These are phyloP conservation scores for Apoderus coryli DNA, from an alignment of 2,888 invertebrate species.

Conservation along the genomic window DNA sequence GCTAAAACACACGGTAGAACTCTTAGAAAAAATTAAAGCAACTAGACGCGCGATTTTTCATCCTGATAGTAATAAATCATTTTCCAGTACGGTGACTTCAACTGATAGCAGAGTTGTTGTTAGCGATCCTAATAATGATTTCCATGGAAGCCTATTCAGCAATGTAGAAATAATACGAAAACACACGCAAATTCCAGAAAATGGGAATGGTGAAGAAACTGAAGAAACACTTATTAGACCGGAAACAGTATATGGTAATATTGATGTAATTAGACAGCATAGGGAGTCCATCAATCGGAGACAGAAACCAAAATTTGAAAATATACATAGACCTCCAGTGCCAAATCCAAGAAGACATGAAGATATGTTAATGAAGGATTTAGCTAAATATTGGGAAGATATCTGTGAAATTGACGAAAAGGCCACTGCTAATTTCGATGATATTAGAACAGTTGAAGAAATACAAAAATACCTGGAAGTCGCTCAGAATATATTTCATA, in stretches of 20 bases:
- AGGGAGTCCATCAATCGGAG: not conserved
- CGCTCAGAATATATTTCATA: slow-evolving; percentile 11
- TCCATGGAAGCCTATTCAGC: too few relatives aligned
- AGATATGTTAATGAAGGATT: slow-evolving; percentile 14
- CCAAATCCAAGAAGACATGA: slow-evolving; percentile 14
- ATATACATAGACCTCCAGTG: slow-evolving; percentile 8
- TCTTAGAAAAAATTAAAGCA: too few relatives aligned
- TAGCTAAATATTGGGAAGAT: slow-evolving; percentile 15
- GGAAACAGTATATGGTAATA: slow-evolving; percentile 10
- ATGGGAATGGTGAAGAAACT: too few relatives aligned
- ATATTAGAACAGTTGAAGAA: slow-evolving; percentile 15
- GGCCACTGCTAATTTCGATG: slow-evolving; percentile 9
- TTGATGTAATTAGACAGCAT: slow-evolving; percentile 6
- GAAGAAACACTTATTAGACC: slow-evolving; percentile 2
- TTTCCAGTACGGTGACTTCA: too few relatives aligned
- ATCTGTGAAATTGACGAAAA: slow-evolving; percentile 14
- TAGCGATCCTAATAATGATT: too few relatives aligned
- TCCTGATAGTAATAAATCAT: too few relatives aligned
- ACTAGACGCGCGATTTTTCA: too few relatives aligned
- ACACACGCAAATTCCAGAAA: too few relatives aligned
- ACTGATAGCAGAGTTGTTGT: too few relatives aligned
- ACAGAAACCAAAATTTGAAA: not conserved
- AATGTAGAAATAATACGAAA: too few relatives aligned
- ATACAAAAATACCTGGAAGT: slow-evolving; percentile 14
- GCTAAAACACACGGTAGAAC: too few relatives aligned